These are phyloP conservation scores for Dioctria rufipes DNA, from an alignment of 2,888 invertebrate species.

Conservation along the genomic window DNA sequence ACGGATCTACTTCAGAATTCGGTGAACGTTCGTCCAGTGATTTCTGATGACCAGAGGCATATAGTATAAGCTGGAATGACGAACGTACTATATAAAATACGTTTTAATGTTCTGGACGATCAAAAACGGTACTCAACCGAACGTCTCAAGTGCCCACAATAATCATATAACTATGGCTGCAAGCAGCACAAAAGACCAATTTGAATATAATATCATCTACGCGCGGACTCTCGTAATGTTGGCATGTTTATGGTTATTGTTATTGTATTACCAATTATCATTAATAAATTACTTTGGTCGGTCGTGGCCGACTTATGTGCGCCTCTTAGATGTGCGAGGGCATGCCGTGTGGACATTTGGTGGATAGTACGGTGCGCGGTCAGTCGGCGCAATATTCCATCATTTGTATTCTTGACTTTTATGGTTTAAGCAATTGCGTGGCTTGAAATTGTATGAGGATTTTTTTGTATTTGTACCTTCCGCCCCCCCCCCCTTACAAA, in stretches of 20 bases:
- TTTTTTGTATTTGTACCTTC: slow-evolving; percentile 9
- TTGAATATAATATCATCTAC: slow-evolving; percentile 53
- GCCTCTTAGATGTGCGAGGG: neutral
- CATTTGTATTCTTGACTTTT: slow-evolving; percentile 1
- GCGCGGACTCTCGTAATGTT: slow-evolving; percentile 44
- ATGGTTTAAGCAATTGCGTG: slow-evolving; percentile 32
- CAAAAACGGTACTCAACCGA: slow-evolving; percentile 32
- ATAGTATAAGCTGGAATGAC: too few species aligned
- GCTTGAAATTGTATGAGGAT: neutral
- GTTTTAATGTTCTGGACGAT: slow-evolving; percentile 15
- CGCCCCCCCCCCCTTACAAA: neutral
- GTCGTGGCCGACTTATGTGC: slow-evolving; percentile 27
- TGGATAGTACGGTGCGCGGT: neutral
- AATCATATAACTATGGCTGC: slow-evolving; percentile 16
- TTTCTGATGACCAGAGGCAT: slow-evolving; percentile 1
- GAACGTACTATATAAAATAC: too few species aligned
- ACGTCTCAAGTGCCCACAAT: slow-evolving; percentile 50
- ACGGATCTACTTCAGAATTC: slow-evolving; percentile 41
- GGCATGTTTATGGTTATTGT: slow-evolving; percentile 50
- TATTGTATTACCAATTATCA: slow-evolving; percentile 54
- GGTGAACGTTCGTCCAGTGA: slow-evolving; percentile 28
- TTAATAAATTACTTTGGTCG: slow-evolving; percentile 46
- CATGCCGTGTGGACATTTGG: neutral
- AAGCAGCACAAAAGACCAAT: slow-evolving; percentile 45
- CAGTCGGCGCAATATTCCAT: slow-evolving; percentile 27